These are phyloP conservation scores for Galagoides demidoff DNA, from an alignment of 2,797 vertebrate genomes.

Conservation along the genomic window DNA sequence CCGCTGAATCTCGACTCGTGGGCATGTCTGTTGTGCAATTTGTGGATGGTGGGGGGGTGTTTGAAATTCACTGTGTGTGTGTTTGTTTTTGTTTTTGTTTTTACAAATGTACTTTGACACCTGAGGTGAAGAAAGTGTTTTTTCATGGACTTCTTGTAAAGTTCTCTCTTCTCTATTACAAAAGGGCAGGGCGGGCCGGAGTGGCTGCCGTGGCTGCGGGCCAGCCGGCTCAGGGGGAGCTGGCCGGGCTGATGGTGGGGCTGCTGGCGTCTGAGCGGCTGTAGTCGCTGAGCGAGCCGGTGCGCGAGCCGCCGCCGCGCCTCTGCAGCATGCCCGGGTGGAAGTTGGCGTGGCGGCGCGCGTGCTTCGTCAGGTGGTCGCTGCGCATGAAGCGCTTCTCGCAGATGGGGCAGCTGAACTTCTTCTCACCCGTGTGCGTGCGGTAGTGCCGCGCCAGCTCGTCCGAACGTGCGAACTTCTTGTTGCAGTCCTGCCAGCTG, in stretches of 20 bases:
- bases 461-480: slow-evolving; percentile 98
- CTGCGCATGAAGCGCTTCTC: slow-evolving; percentile 99
- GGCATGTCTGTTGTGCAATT: slow-evolving; percentile 94
- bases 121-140: slow-evolving; percentile 87
- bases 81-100: background rate
- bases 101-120: slow-evolving; percentile 85
- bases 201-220: slow-evolving; percentile 58
- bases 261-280: slow-evolving; percentile 98
- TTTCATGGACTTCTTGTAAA: slow-evolving; percentile 57
- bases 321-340: slow-evolving; percentile 97
- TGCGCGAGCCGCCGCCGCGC: slow-evolving; percentile 89
- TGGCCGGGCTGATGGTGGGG: slow-evolving; percentile 95
- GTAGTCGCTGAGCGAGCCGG: slow-evolving; percentile 97
- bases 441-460: slow-evolving; percentile 98
- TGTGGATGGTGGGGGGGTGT: slow-evolving; percentile 33
- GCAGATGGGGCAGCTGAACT: slow-evolving; percentile 96
- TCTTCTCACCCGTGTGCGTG: slow-evolving; percentile 99
- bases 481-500: slow-evolving; percentile 97
- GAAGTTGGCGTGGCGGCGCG: slow-evolving; percentile 96
- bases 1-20: slow-evolving; percentile 90
- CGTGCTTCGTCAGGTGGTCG: slow-evolving; percentile 98
- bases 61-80: background rate
- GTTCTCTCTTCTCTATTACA: slow-evolving; percentile 74
- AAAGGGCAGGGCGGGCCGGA: slow-evolving; percentile 74
- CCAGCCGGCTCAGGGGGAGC: slow-evolving; percentile 92